These are phyloP conservation scores for Anser cygnoides DNA, from an alignment of 2,113 vertebrate genomes.

Conservation along the genomic window DNA sequence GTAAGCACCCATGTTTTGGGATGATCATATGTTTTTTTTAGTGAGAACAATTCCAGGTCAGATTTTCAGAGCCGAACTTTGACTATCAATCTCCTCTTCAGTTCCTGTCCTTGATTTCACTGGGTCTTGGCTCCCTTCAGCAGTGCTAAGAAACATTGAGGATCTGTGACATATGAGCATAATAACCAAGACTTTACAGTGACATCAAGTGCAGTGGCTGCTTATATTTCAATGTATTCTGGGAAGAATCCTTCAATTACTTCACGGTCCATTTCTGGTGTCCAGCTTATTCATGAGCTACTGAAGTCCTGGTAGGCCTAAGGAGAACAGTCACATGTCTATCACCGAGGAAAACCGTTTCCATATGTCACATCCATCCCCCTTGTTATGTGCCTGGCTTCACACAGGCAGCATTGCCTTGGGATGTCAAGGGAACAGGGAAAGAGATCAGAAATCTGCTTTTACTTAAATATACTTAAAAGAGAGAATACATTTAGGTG, in stretches of 20 bases:
- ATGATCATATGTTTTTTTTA: neutral
- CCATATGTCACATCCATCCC: neutral
- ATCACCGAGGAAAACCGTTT: neutral
- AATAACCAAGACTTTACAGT: neutral
- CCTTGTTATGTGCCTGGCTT: slow-evolving; percentile 2
- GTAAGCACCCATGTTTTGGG: neutral
- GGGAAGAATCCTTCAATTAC: neutral
- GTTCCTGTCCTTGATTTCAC: neutral
- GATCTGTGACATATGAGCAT: neutral
- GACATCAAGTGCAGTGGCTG: too few species aligned
- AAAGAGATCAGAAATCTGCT: slow-evolving; percentile 51
- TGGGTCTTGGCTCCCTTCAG: neutral
- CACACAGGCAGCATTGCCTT: neutral
- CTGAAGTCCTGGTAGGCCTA: neutral
- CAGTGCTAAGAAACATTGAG: neutral
- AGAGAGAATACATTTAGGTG: slow-evolving; percentile 37
- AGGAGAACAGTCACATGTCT: slow-evolving; percentile 12
- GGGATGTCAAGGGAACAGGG: slow-evolving; percentile 10
- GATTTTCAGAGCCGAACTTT: neutral
- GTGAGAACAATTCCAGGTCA: neutral
- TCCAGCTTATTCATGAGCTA: neutral
- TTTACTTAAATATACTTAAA: slow-evolving; percentile 61
- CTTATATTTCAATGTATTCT: neutral
- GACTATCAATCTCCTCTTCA: neutral
- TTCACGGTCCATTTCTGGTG: neutral